Conservation (phyloP, 2,888 invertebrate species). For the Agriopis marginaria region DNA sequence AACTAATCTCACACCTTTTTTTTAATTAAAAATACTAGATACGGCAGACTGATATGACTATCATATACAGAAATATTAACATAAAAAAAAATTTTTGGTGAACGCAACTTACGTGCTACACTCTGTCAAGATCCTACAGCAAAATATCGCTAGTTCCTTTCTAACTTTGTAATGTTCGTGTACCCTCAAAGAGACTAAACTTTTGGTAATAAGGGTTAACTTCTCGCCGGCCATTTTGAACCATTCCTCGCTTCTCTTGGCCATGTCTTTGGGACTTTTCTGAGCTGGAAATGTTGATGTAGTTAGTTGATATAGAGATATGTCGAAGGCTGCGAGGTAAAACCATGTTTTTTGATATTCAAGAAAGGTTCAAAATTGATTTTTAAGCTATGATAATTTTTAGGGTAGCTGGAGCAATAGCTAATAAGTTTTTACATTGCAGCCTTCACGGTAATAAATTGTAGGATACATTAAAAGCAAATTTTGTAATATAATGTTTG, state of each 20-base stretch:
- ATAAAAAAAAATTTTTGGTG: no score
- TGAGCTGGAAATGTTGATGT: constrained; percentile 48
- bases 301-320: background rate
- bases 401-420: background rate
- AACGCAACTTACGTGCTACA: constrained; percentile 84
- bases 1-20: no score
- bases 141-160: constrained; percentile 87
- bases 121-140: constrained; percentile 84
- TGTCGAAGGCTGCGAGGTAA: background rate
- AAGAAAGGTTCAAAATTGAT: background rate
- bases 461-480: background rate
- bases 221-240: constrained; percentile 86
- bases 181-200: constrained; percentile 83
- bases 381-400: background rate
- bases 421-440: background rate
- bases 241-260: constrained; percentile 84
- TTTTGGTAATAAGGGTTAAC: constrained; percentile 78
- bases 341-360: background rate
- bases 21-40: no score
- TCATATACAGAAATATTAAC: background rate
- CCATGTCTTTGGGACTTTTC: constrained; percentile 56
- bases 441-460: background rate
- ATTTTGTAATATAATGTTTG: background rate
- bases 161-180: constrained; percentile 88
- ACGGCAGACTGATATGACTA: background rate